phyloP scores from a whole-genome alignment of 2,113 vertebrate species.

The Otolemur garnettii region DNA sequence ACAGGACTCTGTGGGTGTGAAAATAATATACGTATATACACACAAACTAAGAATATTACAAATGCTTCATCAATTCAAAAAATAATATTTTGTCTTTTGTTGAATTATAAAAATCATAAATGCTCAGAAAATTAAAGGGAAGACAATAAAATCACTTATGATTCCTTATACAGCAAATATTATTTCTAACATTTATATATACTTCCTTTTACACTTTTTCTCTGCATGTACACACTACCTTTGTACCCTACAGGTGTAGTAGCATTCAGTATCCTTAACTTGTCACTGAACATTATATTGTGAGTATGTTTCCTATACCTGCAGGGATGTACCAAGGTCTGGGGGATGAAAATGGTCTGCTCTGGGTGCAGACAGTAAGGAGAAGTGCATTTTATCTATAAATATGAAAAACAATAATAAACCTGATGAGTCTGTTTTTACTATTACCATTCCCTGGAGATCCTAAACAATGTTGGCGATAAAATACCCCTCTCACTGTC shows the following conservation, averaged over 20 bases:
- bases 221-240: not conserved
- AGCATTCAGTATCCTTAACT: not conserved
- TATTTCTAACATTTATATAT: slow-evolving; percentile 20
- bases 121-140: slow-evolving; percentile 54
- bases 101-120: slow-evolving; percentile 23
- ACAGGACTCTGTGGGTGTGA: not conserved
- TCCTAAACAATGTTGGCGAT: slow-evolving; percentile 25
- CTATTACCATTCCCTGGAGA: slow-evolving; percentile 28
- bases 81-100: slow-evolving; percentile 42
- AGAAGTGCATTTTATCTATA: not conserved
- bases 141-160: slow-evolving; percentile 6
- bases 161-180: slow-evolving; percentile 32
- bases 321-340: not conserved
- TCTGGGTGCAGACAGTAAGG: not conserved
- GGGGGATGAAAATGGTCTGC: not conserved
- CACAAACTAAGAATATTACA: not conserved
- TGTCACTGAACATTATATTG: slow-evolving; percentile 23
- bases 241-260: not conserved
- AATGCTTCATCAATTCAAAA: not conserved
- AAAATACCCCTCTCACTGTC: slow-evolving; percentile 14
- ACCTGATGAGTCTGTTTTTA: slow-evolving; percentile 50
- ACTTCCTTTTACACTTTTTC: not conserved
- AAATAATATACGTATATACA: not conserved
- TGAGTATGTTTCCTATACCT: not conserved
- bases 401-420: slow-evolving; percentile 52